Conservation (phyloP, 2,797 vertebrate species). For the Megaceryle alcyon region DNA sequence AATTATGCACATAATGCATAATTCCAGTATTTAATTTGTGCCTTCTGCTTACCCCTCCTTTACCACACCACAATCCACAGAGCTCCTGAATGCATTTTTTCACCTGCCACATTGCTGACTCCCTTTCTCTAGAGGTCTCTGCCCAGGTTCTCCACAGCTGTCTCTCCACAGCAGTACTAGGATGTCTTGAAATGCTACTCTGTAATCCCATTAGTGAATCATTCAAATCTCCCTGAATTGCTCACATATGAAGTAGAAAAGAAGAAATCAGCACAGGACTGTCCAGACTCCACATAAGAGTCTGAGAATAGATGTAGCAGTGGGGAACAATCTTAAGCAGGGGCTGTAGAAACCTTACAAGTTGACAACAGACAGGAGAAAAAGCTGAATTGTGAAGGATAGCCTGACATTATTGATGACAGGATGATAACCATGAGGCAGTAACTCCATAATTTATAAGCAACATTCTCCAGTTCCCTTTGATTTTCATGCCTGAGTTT, state of each 20-base stretch:
- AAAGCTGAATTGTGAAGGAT: neutral
- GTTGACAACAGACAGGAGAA: neutral
- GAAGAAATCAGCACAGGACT: neutral
- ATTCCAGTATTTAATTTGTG: neutral
- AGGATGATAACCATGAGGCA: neutral
- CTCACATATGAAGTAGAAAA: neutral
- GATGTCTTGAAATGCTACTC: neutral
- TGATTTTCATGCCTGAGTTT: neutral
- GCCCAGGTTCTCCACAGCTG: neutral
- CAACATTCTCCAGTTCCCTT: neutral
- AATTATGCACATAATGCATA: neutral
- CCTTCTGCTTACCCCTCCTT: neutral
- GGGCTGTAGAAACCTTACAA: neutral
- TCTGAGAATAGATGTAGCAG: neutral
- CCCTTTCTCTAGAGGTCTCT: neutral
- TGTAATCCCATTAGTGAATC: neutral
- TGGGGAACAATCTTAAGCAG: neutral
- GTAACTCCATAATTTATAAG: neutral
- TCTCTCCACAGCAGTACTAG: neutral
- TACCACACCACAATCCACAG: neutral
- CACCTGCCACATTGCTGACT: neutral
- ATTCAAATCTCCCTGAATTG: neutral
- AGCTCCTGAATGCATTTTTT: neutral
- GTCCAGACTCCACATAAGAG: neutral
- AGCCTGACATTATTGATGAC: neutral